phyloP scores from a whole-genome alignment of 2,797 vertebrate genomes.

The Iguana delicatissima region DNA sequence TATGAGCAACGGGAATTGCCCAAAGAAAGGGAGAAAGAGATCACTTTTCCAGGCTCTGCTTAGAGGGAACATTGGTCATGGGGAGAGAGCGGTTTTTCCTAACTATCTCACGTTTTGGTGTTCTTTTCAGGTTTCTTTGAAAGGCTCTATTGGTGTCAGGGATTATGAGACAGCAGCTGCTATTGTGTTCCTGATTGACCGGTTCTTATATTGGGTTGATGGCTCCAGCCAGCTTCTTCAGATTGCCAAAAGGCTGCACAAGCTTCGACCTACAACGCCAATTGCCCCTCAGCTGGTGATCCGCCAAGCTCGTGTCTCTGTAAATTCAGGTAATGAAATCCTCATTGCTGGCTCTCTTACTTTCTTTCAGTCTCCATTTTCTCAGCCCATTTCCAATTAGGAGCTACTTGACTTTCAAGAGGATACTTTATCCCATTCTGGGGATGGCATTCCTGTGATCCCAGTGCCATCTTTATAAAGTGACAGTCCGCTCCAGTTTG shows the following conservation, averaged over 20 bases:
- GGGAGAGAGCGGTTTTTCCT: not conserved
- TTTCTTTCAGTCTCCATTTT: not conserved
- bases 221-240: constrained; percentile 85
- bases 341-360: not conserved
- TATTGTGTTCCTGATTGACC: constrained; percentile 88
- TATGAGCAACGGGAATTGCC: not conserved
- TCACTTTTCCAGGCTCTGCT: not conserved
- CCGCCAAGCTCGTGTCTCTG: constrained; percentile 89
- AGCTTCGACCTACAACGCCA: constrained; percentile 77
- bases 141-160: constrained; percentile 81
- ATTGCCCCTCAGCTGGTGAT: constrained; percentile 93
- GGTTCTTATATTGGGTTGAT: constrained; percentile 92
- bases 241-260: constrained; percentile 87
- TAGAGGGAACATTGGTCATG: not conserved
- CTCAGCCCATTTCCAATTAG: constrained; percentile 48
- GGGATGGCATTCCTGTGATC: constrained; percentile 49
- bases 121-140: constrained; percentile 82
- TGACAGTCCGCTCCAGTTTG: constrained; percentile 41
- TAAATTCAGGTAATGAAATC: constrained; percentile 85
- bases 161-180: constrained; percentile 83
- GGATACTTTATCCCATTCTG: constrained; percentile 48
- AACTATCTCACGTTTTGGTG: not conserved
- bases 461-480: constrained; percentile 63
- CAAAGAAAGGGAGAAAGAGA: too few species aligned
- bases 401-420: constrained; percentile 59